These are phyloP conservation scores for Zophobas morio DNA, from an alignment of 1,140 invertebrate species.

Conservation along the genomic window DNA sequence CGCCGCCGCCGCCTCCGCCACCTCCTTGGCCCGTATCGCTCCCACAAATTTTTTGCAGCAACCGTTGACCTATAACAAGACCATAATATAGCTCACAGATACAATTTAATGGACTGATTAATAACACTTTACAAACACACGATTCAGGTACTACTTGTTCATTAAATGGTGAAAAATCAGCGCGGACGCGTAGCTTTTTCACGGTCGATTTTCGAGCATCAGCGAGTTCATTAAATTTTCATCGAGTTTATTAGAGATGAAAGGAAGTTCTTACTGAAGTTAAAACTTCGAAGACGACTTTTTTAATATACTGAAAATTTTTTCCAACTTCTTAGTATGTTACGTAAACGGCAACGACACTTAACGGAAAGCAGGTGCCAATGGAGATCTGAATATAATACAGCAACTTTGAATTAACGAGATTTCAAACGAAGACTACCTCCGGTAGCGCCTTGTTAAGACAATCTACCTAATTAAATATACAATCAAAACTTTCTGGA, in stretches of 20 bases:
- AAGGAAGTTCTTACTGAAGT: neutral
- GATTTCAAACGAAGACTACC: too few species aligned
- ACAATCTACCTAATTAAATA: too few species aligned
- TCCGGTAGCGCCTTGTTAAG: too few species aligned
- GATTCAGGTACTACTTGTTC: neutral
- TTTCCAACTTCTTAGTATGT: slow-evolving; percentile 2
- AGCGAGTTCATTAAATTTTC: slow-evolving; percentile 11
- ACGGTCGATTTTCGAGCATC: neutral
- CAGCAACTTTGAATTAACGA: too few species aligned
- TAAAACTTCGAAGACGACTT: slow-evolving; percentile 12
- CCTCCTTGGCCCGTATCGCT: slow-evolving; percentile 66
- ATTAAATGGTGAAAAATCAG: neutral
- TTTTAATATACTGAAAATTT: slow-evolving; percentile 16
- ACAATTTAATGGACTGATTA: neutral
- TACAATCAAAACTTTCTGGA: too few species aligned
- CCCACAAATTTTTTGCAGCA: slow-evolving; percentile 68
- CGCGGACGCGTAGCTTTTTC: too few species aligned
- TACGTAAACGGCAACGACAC: neutral
- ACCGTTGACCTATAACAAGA: slow-evolving; percentile 68
- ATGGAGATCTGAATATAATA: too few species aligned
- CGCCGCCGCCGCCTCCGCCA: slow-evolving; percentile 63
- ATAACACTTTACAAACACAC: neutral
- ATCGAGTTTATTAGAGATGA: neutral
- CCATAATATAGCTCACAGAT: too few species aligned
- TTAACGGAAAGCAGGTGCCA: neutral